These are phyloP conservation scores for Mirounga angustirostris DNA, from an alignment of 2,113 vertebrate species.

Conservation along the genomic window DNA sequence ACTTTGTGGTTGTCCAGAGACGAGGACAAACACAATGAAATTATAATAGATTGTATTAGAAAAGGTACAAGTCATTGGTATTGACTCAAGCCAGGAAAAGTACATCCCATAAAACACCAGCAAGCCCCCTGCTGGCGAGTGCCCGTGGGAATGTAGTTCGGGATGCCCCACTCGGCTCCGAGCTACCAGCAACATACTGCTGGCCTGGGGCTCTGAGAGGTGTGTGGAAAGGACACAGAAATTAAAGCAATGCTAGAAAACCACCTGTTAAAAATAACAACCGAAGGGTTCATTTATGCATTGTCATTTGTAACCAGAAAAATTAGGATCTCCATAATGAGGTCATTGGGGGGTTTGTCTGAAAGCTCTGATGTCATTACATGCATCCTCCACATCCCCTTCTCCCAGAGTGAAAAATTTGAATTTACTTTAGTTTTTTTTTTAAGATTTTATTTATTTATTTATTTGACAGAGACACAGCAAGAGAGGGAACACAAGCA, in stretches of 20 bases:
- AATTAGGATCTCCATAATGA: fast-evolving
- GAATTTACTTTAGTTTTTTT: background rate
- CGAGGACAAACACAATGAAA: background rate
- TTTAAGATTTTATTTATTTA: too few relatives aligned
- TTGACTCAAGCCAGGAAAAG: background rate
- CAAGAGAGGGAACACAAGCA: too few relatives aligned
- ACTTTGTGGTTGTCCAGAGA: background rate
- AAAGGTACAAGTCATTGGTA: fast-evolving
- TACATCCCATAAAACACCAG: fast-evolving
- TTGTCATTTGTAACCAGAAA: background rate
- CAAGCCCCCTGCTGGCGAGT: background rate
- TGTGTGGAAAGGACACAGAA: fast-evolving
- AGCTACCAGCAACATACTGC: fast-evolving
- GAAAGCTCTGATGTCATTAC: fast-evolving
- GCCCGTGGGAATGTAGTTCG: fast-evolving
- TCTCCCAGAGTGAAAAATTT: background rate
- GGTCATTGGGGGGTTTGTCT: fast-evolving
- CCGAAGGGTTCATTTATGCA: background rate
- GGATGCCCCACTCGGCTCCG: background rate
- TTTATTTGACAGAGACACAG: too few relatives aligned
- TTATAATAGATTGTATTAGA: too few relatives aligned
- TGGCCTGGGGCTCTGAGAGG: background rate
- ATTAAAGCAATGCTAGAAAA: too few relatives aligned
- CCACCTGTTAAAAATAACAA: fast-evolving
- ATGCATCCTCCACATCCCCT: fast-evolving